These are phyloP conservation scores for Electrona antarctica DNA, from an alignment of 2,113 vertebrate genomes.

Conservation along the genomic window DNA sequence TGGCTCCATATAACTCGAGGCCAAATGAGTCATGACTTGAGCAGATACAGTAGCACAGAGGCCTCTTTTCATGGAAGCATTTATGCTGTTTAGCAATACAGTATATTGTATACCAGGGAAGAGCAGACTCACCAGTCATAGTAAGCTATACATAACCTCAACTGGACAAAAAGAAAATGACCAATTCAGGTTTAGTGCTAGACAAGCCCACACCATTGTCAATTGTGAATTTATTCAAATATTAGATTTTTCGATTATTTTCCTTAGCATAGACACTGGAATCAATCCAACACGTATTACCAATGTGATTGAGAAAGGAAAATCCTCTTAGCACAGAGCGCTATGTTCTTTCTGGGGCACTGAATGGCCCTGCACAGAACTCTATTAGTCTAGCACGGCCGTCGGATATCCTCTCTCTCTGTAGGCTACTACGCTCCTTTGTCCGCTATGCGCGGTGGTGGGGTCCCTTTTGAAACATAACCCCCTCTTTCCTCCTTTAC, in stretches of 20 bases:
- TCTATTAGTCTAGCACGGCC: conserved; percentile 47
- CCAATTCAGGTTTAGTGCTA: background rate
- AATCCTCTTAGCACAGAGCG: conserved; percentile 75
- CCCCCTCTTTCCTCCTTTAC: conserved; percentile 55
- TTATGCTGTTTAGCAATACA: background rate
- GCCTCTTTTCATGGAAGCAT: background rate
- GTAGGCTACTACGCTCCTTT: conserved; percentile 58
- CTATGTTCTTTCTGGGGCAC: conserved; percentile 55
- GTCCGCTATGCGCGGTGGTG: conserved; percentile 47
- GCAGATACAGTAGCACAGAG: conserved; percentile 9
- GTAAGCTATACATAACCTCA: background rate
- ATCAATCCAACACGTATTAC: conserved; percentile 47
- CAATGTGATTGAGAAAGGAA: conserved; percentile 52
- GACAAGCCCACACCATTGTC: background rate
- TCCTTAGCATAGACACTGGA: conserved; percentile 6
- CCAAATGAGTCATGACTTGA: conserved; percentile 57
- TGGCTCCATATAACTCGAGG: conserved; percentile 48
- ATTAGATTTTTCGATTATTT: background rate
- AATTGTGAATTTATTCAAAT: background rate
- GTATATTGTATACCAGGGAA: background rate
- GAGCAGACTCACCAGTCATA: background rate
- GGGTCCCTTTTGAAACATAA: conserved; percentile 63
- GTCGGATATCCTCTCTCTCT: conserved; percentile 67
- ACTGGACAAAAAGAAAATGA: too few relatives aligned
- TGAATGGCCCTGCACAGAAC: conserved; percentile 46